Evolutionary conservation across 2,797 vertebrate species (phyloP).

Genomic region (Lindbergichthys nudifrons): DNA sequence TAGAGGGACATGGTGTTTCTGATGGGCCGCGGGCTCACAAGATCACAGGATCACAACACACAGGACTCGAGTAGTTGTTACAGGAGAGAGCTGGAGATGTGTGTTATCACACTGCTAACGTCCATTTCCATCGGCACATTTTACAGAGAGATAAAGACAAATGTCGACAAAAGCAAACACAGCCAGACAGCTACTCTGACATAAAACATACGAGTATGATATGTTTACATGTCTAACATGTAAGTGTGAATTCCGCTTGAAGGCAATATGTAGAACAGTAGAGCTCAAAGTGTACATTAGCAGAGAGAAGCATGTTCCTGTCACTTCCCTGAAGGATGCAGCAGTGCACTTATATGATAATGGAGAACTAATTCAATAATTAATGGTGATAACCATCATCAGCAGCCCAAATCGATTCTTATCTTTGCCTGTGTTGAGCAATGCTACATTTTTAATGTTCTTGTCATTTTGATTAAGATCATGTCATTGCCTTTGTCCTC

Average conservation of each 20-base stretch:
- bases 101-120: slow-evolving; percentile 20
- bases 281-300: slow-evolving; percentile 63
- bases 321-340: slow-evolving; percentile 68
- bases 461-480: slow-evolving; percentile 83
- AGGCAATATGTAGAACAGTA: slow-evolving; percentile 39
- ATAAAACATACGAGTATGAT: slow-evolving; percentile 26
- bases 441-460: slow-evolving; percentile 82
- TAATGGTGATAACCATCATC: slow-evolving; percentile 83
- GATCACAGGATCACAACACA: slow-evolving; percentile 59
- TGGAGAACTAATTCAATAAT: slow-evolving; percentile 82
- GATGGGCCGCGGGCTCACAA: slow-evolving; percentile 62
- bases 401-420: slow-evolving; percentile 81
- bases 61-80: slow-evolving; percentile 45
- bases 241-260: slow-evolving; percentile 61
- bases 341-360: slow-evolving; percentile 77
- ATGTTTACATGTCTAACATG: slow-evolving; percentile 64
- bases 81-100: slow-evolving; percentile 38
- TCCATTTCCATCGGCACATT: slow-evolving; percentile 31
- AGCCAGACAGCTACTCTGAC: slow-evolving; percentile 12
- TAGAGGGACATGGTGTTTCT: slow-evolving; percentile 68
- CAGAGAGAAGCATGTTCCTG: slow-evolving; percentile 51
- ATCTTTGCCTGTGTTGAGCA: slow-evolving; percentile 79
- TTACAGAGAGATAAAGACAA: slow-evolving; percentile 30
- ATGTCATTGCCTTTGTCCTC: slow-evolving; percentile 75
- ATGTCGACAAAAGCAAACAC: slow-evolving; percentile 25